Conservation (phyloP, 2,888 invertebrate genomes). For the Drymonia ruficornis region DNA sequence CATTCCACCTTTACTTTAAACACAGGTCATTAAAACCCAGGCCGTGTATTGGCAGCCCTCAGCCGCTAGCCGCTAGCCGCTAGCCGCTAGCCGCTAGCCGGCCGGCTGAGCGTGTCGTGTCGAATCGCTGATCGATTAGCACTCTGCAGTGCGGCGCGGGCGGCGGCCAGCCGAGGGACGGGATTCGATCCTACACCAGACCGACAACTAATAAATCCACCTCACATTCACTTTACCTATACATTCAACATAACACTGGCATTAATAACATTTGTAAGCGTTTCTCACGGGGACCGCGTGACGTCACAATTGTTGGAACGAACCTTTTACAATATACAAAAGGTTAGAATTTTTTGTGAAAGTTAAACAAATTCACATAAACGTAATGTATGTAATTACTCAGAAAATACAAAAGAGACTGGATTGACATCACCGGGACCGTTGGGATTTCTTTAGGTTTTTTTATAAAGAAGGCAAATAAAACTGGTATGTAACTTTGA, state of each 20-base stretch:
- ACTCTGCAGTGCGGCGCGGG: constrained; percentile 7
- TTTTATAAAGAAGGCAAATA: background rate
- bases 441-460: background rate
- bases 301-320: background rate
- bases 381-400: constrained; percentile 2
- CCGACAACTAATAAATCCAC: constrained; percentile 11
- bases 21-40: background rate
- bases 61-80: background rate
- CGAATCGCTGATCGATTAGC: constrained; percentile 36
- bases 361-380: background rate
- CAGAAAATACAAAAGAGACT: background rate
- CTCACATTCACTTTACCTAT: background rate
- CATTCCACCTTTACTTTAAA: background rate
- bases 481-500: background rate
- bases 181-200: background rate
- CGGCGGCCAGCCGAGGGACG: constrained; percentile 1
- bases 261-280: background rate
- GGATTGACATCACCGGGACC: background rate
- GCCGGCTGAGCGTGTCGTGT: constrained; percentile 19
- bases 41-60: background rate
- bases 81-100: background rate
- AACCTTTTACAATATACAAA: constrained; percentile 1
- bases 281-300: background rate
- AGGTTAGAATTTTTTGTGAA: background rate
- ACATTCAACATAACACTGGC: background rate